Base-by-base conservation (phyloP, 2,888 invertebrate species). In the Synergus gifuensis region DNA sequence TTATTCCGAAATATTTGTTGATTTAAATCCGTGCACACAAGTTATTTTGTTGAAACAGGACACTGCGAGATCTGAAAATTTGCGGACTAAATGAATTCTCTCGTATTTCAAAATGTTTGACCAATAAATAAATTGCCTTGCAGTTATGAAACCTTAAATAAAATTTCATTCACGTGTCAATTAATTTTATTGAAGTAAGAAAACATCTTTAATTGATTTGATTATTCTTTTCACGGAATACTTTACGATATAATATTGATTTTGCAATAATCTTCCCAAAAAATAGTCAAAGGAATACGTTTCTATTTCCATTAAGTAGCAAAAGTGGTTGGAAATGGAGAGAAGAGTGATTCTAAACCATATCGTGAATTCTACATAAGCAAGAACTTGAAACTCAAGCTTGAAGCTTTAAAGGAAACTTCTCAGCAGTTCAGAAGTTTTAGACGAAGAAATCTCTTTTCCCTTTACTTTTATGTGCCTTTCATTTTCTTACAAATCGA, bases 281-380 rank as follows among this genome's bases (percentile, higher is more conserved):
- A 4, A 18, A 46, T 16, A 12, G 0, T 14, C 4, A 1, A 67
- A 67, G 16, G 14, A 67, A 67, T n/a, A 49, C 7, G 16, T 28
- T 7, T 44, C n/a, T 8, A 67, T 44, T 0, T 22, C 18, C 22
- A 46, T 67, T 18, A 46, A 67, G 14, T 46, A 22, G 4, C 18
- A 67, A 67, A 16, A 22, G 18, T 46, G 46, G 46, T 46, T 67
- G 8, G 14, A 18, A 14, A 42, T 46, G 14, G 18, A 73, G 36
- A 54, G 12, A 67, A 46, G 36, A 28, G 69, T 4, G 36, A 54
- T 54, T 73, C 49, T 40, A 73, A 54, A 28, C 22, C 46, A 69
- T 28, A 69, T 46, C 46, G 46, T 28, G 46, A 69, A 73, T 49
- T 73, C 28, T 28, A 49, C 49, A 73, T 36, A 67, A 67, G 46